A percentile compares a stretch with the other conserved stretches of the same genome.
phyloP scores from a whole-genome alignment of 2,888 invertebrate genomes.

The Nephrotoma guestfalica region DNA sequence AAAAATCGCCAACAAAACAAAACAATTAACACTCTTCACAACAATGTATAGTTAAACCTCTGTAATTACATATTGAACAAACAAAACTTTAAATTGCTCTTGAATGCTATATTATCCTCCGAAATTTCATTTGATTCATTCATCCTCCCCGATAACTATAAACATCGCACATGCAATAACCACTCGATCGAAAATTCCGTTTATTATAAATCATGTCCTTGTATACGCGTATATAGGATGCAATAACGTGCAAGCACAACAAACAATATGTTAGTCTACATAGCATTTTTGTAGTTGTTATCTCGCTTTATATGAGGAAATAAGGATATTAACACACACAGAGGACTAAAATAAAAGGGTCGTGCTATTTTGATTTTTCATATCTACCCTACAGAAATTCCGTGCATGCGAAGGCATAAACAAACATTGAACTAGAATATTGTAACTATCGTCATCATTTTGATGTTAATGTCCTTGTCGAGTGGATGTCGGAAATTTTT shows the following conservation, averaged over 20 bases:
- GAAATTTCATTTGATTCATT: background rate
- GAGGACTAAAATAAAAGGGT: background rate
- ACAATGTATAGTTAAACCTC: background rate
- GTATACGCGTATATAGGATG: background rate
- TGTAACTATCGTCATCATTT: background rate
- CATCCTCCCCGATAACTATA: background rate
- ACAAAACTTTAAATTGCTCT: background rate
- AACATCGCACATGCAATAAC: background rate
- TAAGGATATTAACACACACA: background rate
- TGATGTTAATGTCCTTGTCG: background rate
- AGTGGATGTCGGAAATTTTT: background rate
- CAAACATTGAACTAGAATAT: background rate
- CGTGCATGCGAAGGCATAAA: background rate
- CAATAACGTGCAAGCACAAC: background rate
- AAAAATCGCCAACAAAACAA: background rate
- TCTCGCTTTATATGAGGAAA: background rate
- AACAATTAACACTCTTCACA: background rate
- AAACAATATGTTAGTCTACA: background rate
- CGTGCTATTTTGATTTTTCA: background rate
- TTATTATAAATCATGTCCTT: background rate
- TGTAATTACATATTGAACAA: background rate
- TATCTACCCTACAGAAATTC: background rate
- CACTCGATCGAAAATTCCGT: background rate
- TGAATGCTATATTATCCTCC: background rate
- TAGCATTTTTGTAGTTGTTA: background rate